Evolutionary conservation across 1,140 invertebrate species (phyloP), one percentile per base, ranked within the genome.

Genomic region (fruit fly (Drosophila melanogaster)): DNA sequence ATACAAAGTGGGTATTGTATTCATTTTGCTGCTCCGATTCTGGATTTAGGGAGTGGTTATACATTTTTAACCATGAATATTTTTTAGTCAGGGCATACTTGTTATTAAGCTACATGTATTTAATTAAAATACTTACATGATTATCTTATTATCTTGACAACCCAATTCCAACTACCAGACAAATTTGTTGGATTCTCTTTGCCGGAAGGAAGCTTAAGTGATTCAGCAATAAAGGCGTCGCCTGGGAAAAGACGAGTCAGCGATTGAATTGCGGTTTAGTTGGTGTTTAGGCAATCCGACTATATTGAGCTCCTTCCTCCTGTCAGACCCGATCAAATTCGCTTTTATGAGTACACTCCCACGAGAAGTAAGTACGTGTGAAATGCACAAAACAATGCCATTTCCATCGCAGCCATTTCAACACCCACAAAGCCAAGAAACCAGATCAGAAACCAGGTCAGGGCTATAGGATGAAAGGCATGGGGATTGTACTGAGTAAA

Each of bases 211-310:
- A 3, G 6, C 7, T 0, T 14, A 37, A 19, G 14, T 44, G 4
- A 24, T 26, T 67, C 14, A n/a, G 14, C 46, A 33, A n/a, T 56
- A 19, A 37, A 6, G 12, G 7, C 30, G n/a, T 46, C 33, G 7
- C 12, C 33, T 14, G n/a, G 49, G 17, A 55, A 24, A 24, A 12
- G n/a, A 44, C 37, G 15, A 55, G 11, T 58, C 44, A 22, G 14
- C 61, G 46, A 85, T 87, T 87, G 83, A 81, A 81, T 87, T 81
- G 79, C 79, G 77, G 43, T 76, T 87, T 71, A 71, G 50, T 49
- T 58, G 66, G 58, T 79, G 66, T 51, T 81, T 61, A 58, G 58
- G 55, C 58, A 77, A 69, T 77, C 40, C 30, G 41, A 51, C n/a
- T 26, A 35, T 50, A 66, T 57, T 65, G 30, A 35, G 30, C 49